Evolutionary conservation across 1,140 invertebrate genomes (phyloP).

Genomic region (Ganaspis sp.): DNA sequence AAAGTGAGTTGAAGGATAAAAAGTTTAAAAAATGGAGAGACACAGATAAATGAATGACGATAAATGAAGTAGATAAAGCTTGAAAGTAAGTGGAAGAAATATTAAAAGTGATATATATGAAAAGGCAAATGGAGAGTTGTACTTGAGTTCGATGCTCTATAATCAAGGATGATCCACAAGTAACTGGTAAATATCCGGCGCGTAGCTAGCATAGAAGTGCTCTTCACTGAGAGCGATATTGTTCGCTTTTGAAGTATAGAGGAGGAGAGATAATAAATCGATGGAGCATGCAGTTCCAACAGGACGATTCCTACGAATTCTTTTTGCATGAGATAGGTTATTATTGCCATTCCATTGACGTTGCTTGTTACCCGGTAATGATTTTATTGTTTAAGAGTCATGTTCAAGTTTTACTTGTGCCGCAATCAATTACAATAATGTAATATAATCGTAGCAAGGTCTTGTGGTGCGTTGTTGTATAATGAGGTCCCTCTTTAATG

Average conservation of each 20-base stretch:
- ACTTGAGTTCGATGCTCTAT: constrained; percentile 55
- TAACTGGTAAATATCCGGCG: constrained; percentile 50
- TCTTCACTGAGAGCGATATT: constrained; percentile 47
- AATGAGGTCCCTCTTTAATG: constrained; percentile 66
- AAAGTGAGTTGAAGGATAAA: too few species aligned
- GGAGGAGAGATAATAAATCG: constrained; percentile 20
- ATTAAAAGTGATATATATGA: constrained; percentile 29
- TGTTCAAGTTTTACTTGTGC: constrained; percentile 65
- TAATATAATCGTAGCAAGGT: constrained; percentile 68
- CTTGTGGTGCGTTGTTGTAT: constrained; percentile 56
- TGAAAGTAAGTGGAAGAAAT: constrained; percentile 39
- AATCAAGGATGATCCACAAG: constrained; percentile 53
- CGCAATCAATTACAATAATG: constrained; percentile 71
- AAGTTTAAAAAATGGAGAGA: too few species aligned
- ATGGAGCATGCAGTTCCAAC: constrained; percentile 4
- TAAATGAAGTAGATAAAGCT: constrained; percentile 17
- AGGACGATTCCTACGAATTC: constrained; percentile 11
- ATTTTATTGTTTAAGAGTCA: constrained; percentile 71
- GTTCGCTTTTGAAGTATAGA: constrained; percentile 39
- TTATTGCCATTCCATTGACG: constrained; percentile 51
- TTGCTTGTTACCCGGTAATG: constrained; percentile 61
- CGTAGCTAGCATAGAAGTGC: constrained; percentile 45
- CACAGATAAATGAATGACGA: constrained; percentile 40
- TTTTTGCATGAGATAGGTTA: constrained; percentile 45
- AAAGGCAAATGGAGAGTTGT: constrained; percentile 49